These are phyloP conservation scores for Enteromius trimaculatus DNA, from an alignment of 2,797 vertebrate genomes.

Conservation along the genomic window DNA sequence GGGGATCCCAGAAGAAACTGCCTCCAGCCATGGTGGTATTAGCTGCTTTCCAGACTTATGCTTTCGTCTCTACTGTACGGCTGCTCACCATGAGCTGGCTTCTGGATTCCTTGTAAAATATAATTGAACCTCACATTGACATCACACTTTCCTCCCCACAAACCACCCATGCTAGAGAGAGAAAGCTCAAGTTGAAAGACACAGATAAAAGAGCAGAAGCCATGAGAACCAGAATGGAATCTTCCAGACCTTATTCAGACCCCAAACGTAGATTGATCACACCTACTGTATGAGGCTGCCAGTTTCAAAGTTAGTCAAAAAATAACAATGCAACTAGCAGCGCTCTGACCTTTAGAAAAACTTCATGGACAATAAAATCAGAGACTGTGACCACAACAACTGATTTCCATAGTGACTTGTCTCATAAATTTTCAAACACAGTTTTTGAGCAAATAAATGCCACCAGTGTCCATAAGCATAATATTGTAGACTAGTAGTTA, in stretches of 20 bases:
- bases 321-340: conserved; percentile 14
- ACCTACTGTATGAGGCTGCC: background rate
- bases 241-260: conserved; percentile 39
- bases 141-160: conserved; percentile 69
- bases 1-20: conserved; percentile 40
- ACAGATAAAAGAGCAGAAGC: conserved; percentile 67
- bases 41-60: conserved; percentile 43
- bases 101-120: conserved; percentile 71
- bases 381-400: conserved; percentile 20
- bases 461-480: background rate
- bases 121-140: conserved; percentile 71
- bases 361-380: background rate
- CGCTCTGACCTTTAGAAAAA: background rate
- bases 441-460: conserved; percentile 17
- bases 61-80: conserved; percentile 57
- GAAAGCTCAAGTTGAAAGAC: conserved; percentile 55
- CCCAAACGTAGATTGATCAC: background rate
- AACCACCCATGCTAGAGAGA: conserved; percentile 65
- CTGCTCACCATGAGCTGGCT: conserved; percentile 65
- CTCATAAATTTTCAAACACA: conserved; percentile 23
- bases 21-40: conserved; percentile 43
- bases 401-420: conserved; percentile 19
- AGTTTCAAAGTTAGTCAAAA: conserved; percentile 5
- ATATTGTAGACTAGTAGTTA: background rate
- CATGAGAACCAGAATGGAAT: conserved; percentile 45